Percentiles rank a stretch among this genome's conserved stretches.
phyloP scores from a whole-genome alignment of 2,888 invertebrate genomes.

The Meiosimyza decipiens region DNA sequence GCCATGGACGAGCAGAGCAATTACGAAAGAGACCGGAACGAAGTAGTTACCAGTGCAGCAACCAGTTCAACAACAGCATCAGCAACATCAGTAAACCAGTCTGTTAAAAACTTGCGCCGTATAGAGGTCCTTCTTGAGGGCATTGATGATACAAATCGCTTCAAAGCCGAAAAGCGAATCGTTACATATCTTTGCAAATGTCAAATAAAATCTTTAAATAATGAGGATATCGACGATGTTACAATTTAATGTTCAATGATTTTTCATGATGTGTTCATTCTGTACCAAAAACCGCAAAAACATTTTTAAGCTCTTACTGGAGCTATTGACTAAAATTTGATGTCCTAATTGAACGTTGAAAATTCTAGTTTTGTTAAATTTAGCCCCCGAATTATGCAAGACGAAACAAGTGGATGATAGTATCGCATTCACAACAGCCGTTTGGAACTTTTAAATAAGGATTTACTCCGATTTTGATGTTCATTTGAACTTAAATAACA shows the following conservation, averaged over 20 bases:
- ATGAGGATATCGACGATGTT: slow-evolving; percentile 58
- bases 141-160: slow-evolving; percentile 54
- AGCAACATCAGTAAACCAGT: not conserved
- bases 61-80: slow-evolving; percentile 17
- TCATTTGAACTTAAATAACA: too few species aligned
- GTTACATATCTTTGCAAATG: slow-evolving; percentile 60
- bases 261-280: too few species aligned
- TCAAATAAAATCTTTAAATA: slow-evolving; percentile 53
- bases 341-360: too few species aligned
- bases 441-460: too few species aligned
- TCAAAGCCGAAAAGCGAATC: slow-evolving; percentile 59
- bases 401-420: too few species aligned
- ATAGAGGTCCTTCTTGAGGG: slow-evolving; percentile 58
- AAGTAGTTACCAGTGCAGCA: slow-evolving; percentile 13
- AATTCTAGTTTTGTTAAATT: too few species aligned
- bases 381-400: too few species aligned
- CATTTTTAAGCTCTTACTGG: too few species aligned
- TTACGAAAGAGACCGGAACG: slow-evolving; percentile 28
- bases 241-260: slow-evolving; percentile 45
- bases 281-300: too few species aligned
- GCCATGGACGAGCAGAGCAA: slow-evolving; percentile 57
- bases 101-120: slow-evolving; percentile 45
- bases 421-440: too few species aligned
- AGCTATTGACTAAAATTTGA: too few species aligned
- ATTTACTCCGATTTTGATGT: too few species aligned